Conservation (phyloP, 2,888 invertebrate genomes). For the Ypsolopha sequella region DNA sequence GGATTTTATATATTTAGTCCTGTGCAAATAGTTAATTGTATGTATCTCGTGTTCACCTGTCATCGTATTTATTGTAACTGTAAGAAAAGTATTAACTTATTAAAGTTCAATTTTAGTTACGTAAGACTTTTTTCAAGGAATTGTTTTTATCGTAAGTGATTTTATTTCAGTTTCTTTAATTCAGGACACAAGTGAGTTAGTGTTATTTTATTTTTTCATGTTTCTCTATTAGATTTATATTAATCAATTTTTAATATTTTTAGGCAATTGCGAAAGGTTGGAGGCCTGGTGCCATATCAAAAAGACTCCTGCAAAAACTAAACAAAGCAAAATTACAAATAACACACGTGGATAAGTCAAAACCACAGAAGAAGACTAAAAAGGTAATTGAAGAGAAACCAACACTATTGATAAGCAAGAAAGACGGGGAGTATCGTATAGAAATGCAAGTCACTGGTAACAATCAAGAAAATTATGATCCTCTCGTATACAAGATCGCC, state of each 20-base stretch:
- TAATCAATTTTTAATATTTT: no score
- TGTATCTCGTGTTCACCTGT: no score
- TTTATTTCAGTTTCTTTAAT: no score
- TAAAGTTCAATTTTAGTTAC: no score
- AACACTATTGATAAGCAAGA: conserved; percentile 37
- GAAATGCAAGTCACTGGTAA: conserved; percentile 36
- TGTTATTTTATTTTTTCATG: no score
- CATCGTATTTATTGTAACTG: conserved; percentile 17
- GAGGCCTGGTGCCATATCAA: conserved; percentile 55
- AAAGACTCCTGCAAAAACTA: conserved; percentile 34
- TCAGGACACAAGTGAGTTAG: no score
- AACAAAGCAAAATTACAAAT: conserved; percentile 30
- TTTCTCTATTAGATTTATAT: no score
- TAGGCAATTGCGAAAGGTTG: conserved; percentile 24
- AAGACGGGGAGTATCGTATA: conserved; percentile 40
- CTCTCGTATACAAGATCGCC: conserved; percentile 41
- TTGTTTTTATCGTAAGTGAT: no score
- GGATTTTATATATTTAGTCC: no score
- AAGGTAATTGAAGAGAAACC: conserved; percentile 37
- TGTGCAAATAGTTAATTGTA: no score
- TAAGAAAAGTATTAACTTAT: conserved; percentile 20
- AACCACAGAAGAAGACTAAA: conserved; percentile 27
- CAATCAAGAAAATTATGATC: conserved; percentile 22
- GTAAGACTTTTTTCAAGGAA: no score
- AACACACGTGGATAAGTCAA: conserved; percentile 15